Base-by-base conservation (phyloP, 2,113 vertebrate genomes). In the Ranitomeya variabilis region DNA sequence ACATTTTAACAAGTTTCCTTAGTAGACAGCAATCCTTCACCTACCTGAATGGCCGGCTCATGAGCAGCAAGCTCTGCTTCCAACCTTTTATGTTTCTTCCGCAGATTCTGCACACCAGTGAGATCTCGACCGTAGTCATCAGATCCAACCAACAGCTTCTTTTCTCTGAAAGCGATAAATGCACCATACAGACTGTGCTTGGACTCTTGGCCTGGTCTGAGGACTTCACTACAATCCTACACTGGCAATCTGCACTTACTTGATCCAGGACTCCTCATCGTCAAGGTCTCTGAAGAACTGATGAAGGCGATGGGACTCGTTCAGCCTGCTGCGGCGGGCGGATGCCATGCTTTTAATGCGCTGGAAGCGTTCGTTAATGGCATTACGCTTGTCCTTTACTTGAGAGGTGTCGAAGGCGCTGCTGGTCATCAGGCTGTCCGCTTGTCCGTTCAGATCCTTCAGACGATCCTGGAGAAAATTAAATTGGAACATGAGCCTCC, bases 281-380 rank as follows among this genome's bases (percentile, higher is more conserved):
- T 99, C 98, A 95, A 99, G 95, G 90, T 99, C 99, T 4, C 99
- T 96, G 95, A 99, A 99, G 93, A 99, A 99, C 95, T 99, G 99
- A 89, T 99, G 98, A 92, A 99, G 92, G 37, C 99, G 97, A 89
- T 99, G 98, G 6, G 98, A 99, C 91, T 99, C 98, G 0, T 97
- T 99, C 55, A 99, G 96, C 85, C 95, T 96, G 0, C 97, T 95
- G 0, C 97, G 96, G 18, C 98, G 96, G 0, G 96, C 94, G 0
- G 94, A 93, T 0, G 98, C 97, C 98, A 99, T 99, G 89, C 92
- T 96, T 94, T 98, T 97, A 91, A 99, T 99, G 91, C 98, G 96
- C 87, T 94, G 91, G 67, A 99, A 99, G 73, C 98, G 97, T 0
- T 95, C 92, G 0, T 99, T 99, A 90, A 99, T 97, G 2, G 97